Evolutionary conservation across 2,797 vertebrate species (phyloP).

Genomic region (Heterohyrax brucei): DNA sequence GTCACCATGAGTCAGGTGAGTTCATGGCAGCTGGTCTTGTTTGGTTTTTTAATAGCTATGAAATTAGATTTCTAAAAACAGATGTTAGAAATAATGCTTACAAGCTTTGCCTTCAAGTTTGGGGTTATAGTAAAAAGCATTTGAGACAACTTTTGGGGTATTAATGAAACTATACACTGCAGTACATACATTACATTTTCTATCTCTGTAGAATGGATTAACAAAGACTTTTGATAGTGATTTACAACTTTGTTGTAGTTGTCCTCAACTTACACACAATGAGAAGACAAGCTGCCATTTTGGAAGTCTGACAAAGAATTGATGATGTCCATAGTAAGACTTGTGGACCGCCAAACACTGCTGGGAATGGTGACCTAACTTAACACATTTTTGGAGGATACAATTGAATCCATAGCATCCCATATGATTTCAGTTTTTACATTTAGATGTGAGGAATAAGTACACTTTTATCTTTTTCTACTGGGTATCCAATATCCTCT

Average conservation of each 20-base stretch:
- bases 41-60: not conserved
- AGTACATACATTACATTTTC: not conserved
- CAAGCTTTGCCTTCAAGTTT: not conserved
- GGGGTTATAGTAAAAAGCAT: slow-evolving; percentile 32
- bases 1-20: too few species aligned
- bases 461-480: not conserved
- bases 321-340: too few species aligned
- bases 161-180: not conserved
- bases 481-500: not conserved
- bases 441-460: not conserved
- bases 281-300: too few species aligned
- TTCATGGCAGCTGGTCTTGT: not conserved
- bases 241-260: not conserved
- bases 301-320: too few species aligned
- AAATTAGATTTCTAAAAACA: slow-evolving; percentile 1
- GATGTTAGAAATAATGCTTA: not conserved
- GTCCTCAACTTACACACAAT: not conserved
- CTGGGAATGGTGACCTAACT: too few species aligned
- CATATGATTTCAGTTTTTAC: not conserved
- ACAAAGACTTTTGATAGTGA: not conserved
- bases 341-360: too few species aligned
- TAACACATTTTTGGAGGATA: too few species aligned
- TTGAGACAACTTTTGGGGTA: slow-evolving; percentile 9
- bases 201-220: not conserved
- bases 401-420: too few species aligned